Conservation (phyloP, 2,888 invertebrate species). For the Sarcophaga carnaria region DNA sequence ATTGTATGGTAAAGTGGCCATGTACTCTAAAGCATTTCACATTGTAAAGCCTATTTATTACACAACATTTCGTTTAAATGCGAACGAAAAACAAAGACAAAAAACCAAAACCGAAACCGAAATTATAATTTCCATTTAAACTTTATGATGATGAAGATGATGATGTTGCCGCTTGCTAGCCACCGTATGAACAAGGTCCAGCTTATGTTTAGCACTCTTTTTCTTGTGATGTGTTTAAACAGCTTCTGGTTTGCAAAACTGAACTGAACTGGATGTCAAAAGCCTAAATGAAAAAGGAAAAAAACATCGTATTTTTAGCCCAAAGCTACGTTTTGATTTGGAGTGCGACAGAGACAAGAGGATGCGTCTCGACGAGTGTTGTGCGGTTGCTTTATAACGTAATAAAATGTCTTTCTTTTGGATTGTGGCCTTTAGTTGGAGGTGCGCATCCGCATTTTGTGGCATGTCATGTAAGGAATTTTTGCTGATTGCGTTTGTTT, state of each 20-base stretch:
- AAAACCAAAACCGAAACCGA: not conserved
- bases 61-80: slow-evolving; percentile 66
- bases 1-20: slow-evolving; percentile 21
- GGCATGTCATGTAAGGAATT: slow-evolving; percentile 60
- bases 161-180: slow-evolving; percentile 9
- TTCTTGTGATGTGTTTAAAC: slow-evolving; percentile 37
- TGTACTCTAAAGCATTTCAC: not conserved
- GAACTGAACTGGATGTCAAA: slow-evolving; percentile 28
- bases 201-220: not conserved
- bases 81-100: slow-evolving; percentile 14
- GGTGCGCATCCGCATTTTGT: slow-evolving; percentile 49
- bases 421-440: slow-evolving; percentile 26
- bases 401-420: slow-evolving; percentile 43
- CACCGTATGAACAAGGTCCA: not conserved
- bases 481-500: slow-evolving; percentile 53
- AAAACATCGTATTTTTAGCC: slow-evolving; percentile 23
- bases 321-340: slow-evolving; percentile 25
- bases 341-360: no score
- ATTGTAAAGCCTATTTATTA: slow-evolving; percentile 64
- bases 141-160: slow-evolving; percentile 35
- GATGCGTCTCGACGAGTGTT: not conserved
- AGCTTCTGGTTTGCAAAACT: slow-evolving; percentile 55
- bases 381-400: not conserved
- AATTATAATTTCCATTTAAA: slow-evolving; percentile 64
- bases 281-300: not conserved